phyloP scores from a whole-genome alignment of 1,140 invertebrate genomes.

The Atta colombica region DNA sequence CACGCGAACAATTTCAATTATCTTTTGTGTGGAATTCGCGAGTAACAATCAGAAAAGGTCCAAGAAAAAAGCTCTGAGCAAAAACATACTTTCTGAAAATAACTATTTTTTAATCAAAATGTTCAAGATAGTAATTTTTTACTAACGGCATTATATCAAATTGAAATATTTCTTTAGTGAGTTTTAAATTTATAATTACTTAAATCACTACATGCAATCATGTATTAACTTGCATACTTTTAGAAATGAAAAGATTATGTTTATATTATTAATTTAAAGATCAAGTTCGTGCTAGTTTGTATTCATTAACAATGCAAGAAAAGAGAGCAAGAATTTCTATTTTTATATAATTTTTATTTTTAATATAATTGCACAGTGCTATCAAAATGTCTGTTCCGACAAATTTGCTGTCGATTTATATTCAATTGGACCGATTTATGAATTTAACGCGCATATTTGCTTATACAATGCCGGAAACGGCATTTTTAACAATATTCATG shows the following conservation, averaged over 20 bases:
- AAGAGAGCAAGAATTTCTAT: neutral
- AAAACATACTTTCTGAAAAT: conserved; percentile 23
- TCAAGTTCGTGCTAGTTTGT: neutral
- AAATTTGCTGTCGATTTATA: neutral
- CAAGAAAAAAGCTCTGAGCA: neutral
- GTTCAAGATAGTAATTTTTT: conserved; percentile 17
- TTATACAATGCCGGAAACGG: neutral
- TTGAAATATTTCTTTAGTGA: conserved; percentile 7
- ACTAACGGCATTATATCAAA: neutral
- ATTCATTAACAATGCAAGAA: neutral
- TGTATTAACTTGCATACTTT: neutral
- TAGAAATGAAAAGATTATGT: neutral
- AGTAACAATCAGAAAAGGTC: conserved; percentile 40
- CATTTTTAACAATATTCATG: conserved; percentile 13
- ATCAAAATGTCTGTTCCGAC: neutral
- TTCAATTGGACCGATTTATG: neutral
- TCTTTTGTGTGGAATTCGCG: conserved; percentile 54
- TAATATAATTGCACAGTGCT: neutral
- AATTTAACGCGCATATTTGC: neutral
- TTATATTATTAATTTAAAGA: neutral
- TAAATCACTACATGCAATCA: too few relatives aligned
- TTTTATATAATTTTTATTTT: neutral
- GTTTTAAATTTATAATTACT: too few relatives aligned
- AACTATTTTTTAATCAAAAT: conserved; percentile 32
- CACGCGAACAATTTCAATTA: conserved; percentile 62